These are phyloP conservation scores for Percopsis transmontana DNA, from an alignment of 2,113 vertebrate genomes.

Conservation along the genomic window DNA sequence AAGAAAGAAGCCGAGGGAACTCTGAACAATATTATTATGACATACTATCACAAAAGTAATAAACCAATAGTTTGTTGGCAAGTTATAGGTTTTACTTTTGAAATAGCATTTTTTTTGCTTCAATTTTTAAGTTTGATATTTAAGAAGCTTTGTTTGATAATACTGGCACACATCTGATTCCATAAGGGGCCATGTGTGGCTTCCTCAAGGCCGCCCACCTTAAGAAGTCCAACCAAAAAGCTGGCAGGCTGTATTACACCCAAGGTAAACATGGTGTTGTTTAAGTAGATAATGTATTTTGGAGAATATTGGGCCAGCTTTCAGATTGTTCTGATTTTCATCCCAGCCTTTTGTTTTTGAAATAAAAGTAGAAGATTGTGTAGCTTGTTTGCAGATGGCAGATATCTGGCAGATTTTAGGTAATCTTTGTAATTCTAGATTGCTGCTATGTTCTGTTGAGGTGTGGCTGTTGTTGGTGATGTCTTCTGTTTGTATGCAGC, in stretches of 20 bases:
- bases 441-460: background rate
- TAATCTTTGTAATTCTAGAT: background rate
- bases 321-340: conserved; percentile 8
- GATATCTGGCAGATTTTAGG: background rate
- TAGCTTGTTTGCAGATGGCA: background rate
- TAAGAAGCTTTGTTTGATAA: no score
- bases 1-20: no score
- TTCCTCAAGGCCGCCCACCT: conserved; percentile 34
- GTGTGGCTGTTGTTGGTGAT: background rate
- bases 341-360: background rate
- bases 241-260: background rate
- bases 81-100: no score
- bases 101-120: no score
- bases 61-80: no score
- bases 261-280: background rate
- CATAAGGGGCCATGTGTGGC: conserved; percentile 39
- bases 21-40: no score
- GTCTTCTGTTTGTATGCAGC: background rate
- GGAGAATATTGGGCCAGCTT: background rate
- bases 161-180: no score
- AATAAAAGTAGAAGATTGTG: background rate
- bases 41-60: no score
- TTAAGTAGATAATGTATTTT: background rate
- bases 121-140: no score
- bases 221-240: conserved; percentile 13